phyloP scores from a whole-genome alignment of 2,888 invertebrate genomes.

The Cerastoderma edule region DNA sequence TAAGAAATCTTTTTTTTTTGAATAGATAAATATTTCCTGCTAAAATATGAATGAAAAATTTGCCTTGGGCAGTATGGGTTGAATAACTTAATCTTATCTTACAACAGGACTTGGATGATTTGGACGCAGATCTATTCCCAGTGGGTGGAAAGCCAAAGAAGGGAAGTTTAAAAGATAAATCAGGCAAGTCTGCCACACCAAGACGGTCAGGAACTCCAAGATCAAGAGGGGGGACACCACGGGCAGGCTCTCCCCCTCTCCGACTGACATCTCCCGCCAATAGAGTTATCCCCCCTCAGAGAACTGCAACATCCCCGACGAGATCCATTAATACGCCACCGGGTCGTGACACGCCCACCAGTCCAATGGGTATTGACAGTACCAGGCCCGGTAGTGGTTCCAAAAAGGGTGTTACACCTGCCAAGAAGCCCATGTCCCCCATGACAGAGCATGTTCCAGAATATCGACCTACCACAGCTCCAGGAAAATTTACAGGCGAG shows the following conservation, averaged over 20 bases:
- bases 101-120: slow-evolving; percentile 78
- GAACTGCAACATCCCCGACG: slow-evolving; percentile 45
- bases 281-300: slow-evolving; percentile 70
- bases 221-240: slow-evolving; percentile 65
- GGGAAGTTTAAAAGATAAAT: slow-evolving; percentile 67
- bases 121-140: slow-evolving; percentile 79
- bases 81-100: too few relatives aligned
- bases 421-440: slow-evolving; percentile 59
- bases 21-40: too few relatives aligned
- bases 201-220: slow-evolving; percentile 68
- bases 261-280: slow-evolving; percentile 65
- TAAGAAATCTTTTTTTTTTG: too few relatives aligned
- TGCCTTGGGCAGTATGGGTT: too few relatives aligned
- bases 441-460: slow-evolving; percentile 55
- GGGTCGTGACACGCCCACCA: slow-evolving; percentile 44
- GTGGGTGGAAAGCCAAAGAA: slow-evolving; percentile 70
- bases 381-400: slow-evolving; percentile 71
- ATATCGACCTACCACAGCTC: slow-evolving; percentile 74
- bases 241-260: slow-evolving; percentile 63
- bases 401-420: slow-evolving; percentile 49
- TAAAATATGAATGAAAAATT: too few relatives aligned
- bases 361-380: slow-evolving; percentile 54
- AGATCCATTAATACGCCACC: slow-evolving; percentile 41
- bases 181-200: slow-evolving; percentile 70
- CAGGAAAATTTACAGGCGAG: slow-evolving; percentile 76